Conservation (phyloP, 2,797 vertebrate species). For the Jordanella pulchra region DNA sequence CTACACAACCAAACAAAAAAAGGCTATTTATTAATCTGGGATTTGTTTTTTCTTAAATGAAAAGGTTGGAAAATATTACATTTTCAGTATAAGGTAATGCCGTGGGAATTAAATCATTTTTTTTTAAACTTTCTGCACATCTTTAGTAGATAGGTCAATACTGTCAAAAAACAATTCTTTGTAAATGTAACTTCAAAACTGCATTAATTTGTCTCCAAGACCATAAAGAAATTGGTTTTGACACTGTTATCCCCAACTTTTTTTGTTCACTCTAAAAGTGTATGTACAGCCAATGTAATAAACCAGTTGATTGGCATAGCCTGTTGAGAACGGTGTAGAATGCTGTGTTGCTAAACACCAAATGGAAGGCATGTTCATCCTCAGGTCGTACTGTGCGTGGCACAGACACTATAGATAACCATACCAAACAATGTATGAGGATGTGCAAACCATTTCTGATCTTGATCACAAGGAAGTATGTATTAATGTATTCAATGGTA, state of each 20-base stretch:
- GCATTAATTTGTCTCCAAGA: conserved; percentile 2
- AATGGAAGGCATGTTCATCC: neutral
- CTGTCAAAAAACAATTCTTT: neutral
- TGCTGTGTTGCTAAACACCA: conserved; percentile 27
- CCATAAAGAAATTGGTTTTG: conserved; percentile 29
- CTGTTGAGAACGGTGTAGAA: conserved; percentile 38
- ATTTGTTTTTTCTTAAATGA: neutral
- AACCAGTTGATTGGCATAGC: conserved; percentile 51
- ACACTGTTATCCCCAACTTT: conserved; percentile 28
- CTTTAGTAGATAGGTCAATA: neutral
- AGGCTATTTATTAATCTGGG: too few relatives aligned
- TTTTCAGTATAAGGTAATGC: neutral
- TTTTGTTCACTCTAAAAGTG: conserved; percentile 42
- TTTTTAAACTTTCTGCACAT: neutral
- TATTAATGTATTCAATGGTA: neutral
- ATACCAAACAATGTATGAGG: neutral
- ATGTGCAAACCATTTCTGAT: neutral
- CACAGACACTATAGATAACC: conserved; percentile 3
- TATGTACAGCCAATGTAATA: conserved; percentile 56
- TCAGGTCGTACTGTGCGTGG: neutral
- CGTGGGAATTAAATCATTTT: neutral
- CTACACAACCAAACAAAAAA: too few relatives aligned
- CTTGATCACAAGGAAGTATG: neutral
- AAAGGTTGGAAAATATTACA: too few relatives aligned
- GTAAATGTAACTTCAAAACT: neutral